These are phyloP conservation scores for Scrobipalpa atriplicella DNA, from an alignment of 2,888 invertebrate genomes.

Conservation along the genomic window DNA sequence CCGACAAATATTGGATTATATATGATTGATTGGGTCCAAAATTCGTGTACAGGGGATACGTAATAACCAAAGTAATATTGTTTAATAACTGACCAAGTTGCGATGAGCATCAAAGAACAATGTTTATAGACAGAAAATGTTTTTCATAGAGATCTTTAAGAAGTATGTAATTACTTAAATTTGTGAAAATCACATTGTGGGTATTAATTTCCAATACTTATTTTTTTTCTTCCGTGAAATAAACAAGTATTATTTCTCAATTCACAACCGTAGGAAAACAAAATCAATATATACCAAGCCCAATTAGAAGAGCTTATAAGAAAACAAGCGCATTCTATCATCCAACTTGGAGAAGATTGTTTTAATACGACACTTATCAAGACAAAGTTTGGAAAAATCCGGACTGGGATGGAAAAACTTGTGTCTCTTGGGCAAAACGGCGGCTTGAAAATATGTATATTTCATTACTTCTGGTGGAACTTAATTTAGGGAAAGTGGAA, in stretches of 20 bases:
- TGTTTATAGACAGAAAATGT: not conserved
- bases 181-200: too few species aligned
- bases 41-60: slow-evolving; percentile 43
- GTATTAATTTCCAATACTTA: too few species aligned
- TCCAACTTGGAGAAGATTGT: slow-evolving; percentile 52
- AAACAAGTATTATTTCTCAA: too few species aligned
- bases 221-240: too few species aligned
- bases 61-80: not conserved
- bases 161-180: too few species aligned
- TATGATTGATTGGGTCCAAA: slow-evolving; percentile 66
- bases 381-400: slow-evolving; percentile 49
- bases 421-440: slow-evolving; percentile 30
- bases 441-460: slow-evolving; percentile 21
- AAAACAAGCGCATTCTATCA: not conserved
- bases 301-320: slow-evolving; percentile 1
- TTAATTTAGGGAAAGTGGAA: slow-evolving; percentile 22
- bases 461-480: slow-evolving; percentile 12
- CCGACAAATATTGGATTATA: slow-evolving; percentile 44
- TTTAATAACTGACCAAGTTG: not conserved
- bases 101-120: not conserved
- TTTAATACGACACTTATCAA: slow-evolving; percentile 68
- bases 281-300: not conserved
- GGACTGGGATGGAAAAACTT: slow-evolving; percentile 53
- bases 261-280: too few species aligned
- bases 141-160: too few species aligned